phyloP scores from a whole-genome alignment of 2,888 invertebrate genomes.

The Argynnis bischoffii region DNA sequence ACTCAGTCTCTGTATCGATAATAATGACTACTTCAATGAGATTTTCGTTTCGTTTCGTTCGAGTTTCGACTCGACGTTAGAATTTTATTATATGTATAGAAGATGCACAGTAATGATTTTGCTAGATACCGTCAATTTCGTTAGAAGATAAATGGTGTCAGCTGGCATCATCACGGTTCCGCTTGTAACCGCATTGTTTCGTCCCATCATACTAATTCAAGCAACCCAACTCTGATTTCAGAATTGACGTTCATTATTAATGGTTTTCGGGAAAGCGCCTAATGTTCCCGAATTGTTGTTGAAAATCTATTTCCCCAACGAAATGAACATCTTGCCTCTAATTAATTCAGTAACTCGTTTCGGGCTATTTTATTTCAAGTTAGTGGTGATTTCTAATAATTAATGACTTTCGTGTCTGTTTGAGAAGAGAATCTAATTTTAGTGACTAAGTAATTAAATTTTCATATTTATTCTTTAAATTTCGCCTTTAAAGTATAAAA shows the following conservation, averaged over 20 bases:
- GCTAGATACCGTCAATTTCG: slow-evolving; percentile 16
- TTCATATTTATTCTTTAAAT: slow-evolving; percentile 1
- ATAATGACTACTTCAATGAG: too few species aligned
- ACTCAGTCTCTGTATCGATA: too few species aligned
- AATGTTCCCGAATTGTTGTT: slow-evolving; percentile 45
- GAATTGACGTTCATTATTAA: slow-evolving; percentile 68
- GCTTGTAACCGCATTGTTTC: slow-evolving; percentile 55
- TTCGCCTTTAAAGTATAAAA: slow-evolving; percentile 7
- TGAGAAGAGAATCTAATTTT: background rate
- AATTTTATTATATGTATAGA: background rate
- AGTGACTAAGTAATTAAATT: background rate
- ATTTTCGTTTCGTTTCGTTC: too few species aligned
- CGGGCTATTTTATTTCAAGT: slow-evolving; percentile 25
- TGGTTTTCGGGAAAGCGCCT: slow-evolving; percentile 48
- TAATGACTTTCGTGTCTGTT: background rate
- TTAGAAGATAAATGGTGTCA: slow-evolving; percentile 36
- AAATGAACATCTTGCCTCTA: slow-evolving; percentile 44
- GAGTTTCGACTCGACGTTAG: too few species aligned
- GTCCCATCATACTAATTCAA: slow-evolving; percentile 54
- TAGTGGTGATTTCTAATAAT: slow-evolving; percentile 18
- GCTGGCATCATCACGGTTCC: slow-evolving; percentile 53
- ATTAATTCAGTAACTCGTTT: slow-evolving; percentile 44
- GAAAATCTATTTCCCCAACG: slow-evolving; percentile 41
- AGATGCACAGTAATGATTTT: slow-evolving; percentile 7
- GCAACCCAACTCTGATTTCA: slow-evolving; percentile 52